Conservation (phyloP, 2,888 invertebrate genomes). For the Notodonta ziczac region DNA sequence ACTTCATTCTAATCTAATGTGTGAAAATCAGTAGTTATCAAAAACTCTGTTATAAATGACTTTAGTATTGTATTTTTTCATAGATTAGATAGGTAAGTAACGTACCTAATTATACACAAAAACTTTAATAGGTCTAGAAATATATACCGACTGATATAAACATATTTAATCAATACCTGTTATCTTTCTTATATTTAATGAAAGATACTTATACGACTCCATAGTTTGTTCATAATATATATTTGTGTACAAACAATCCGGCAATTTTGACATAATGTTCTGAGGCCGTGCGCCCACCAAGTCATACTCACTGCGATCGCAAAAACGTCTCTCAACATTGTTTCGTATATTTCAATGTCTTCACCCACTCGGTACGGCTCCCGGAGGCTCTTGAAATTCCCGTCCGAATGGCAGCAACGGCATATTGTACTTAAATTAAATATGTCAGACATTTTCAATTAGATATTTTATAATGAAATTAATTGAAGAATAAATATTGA, state of each 20-base stretch:
- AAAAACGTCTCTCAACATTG: constrained; percentile 58
- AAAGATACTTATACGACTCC: no score
- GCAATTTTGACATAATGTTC: not conserved
- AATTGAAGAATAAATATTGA: no score
- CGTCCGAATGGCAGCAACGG: constrained; percentile 69
- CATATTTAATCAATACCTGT: not conserved
- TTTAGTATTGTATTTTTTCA: no score
- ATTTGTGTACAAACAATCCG: not conserved
- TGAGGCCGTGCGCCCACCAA: not conserved
- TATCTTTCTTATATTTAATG: no score
- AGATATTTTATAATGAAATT: not conserved
- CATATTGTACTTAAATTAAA: constrained; percentile 55
- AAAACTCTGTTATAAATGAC: no score
- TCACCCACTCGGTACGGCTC: constrained; percentile 39
- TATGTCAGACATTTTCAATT: constrained; percentile 48
- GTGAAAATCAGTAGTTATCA: no score
- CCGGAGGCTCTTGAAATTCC: constrained; percentile 54
- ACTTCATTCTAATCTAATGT: no score
- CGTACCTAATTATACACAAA: no score
- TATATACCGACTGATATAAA: not conserved
- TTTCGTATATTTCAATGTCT: constrained; percentile 51
- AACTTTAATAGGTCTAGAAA: constrained; percentile 10
- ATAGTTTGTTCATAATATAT: not conserved
- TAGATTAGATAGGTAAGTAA: no score
- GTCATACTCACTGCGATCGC: constrained; percentile 57